Evolutionary conservation across 2,888 invertebrate genomes (phyloP).

Genomic region (Drosophila buzzatii): DNA sequence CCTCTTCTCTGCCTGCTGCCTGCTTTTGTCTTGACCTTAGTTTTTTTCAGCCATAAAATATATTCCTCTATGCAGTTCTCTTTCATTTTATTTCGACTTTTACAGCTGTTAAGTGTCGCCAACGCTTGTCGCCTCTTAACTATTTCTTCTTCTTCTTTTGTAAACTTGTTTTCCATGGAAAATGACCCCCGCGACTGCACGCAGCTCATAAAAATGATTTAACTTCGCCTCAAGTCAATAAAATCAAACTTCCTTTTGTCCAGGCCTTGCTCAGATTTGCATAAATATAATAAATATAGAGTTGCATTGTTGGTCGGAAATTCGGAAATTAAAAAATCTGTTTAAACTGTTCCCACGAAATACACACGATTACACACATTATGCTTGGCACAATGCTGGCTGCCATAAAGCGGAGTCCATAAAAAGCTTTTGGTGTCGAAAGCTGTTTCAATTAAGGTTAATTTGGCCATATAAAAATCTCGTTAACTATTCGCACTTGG

Average conservation of each 20-base stretch:
- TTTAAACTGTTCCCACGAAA: slow-evolving; percentile 28
- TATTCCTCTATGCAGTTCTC: slow-evolving; percentile 18
- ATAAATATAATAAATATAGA: slow-evolving; percentile 18
- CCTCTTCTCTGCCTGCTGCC: background rate
- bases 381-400: slow-evolving; percentile 1
- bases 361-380: slow-evolving; percentile 4
- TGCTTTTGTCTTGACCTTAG: slow-evolving; percentile 49
- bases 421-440: slow-evolving; percentile 2
- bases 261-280: slow-evolving; percentile 16
- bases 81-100: slow-evolving; percentile 25
- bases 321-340: slow-evolving; percentile 11
- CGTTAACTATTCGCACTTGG: slow-evolving; percentile 1
- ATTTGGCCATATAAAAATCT: slow-evolving; percentile 9
- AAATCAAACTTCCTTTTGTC: slow-evolving; percentile 33
- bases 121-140: slow-evolving; percentile 64
- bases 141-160: slow-evolving; percentile 38
- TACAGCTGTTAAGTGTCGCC: slow-evolving; percentile 75
- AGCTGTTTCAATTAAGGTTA: slow-evolving; percentile 20
- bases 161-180: slow-evolving; percentile 47
- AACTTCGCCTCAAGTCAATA: slow-evolving; percentile 29
- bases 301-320: background rate
- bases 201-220: slow-evolving; percentile 58
- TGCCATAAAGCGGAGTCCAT: background rate
- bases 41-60: slow-evolving; percentile 37
- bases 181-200: slow-evolving; percentile 37